Evolutionary conservation across 1,140 invertebrate genomes (phyloP).

Genomic region (Microplitis demolitor): DNA sequence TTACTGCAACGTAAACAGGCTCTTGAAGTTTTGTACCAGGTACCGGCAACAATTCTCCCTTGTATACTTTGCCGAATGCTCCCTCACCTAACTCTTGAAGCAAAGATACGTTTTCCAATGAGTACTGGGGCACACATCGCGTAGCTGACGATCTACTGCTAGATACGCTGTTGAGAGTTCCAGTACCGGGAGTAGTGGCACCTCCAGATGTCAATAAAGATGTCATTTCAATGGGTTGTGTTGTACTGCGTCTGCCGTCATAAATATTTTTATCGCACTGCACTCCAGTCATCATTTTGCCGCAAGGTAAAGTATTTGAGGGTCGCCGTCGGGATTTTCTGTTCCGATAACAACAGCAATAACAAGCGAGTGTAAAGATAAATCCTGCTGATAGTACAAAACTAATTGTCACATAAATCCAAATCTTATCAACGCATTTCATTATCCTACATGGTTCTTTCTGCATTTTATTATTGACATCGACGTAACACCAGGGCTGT

Average conservation of each 20-base stretch:
- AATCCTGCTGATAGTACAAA: constrained; percentile 62
- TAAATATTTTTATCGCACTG: constrained; percentile 79
- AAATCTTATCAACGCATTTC: constrained; percentile 72
- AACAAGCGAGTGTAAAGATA: constrained; percentile 55
- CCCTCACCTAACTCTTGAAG: constrained; percentile 95
- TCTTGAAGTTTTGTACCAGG: constrained; percentile 64
- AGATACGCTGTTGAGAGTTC: constrained; percentile 58
- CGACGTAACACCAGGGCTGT: constrained; percentile 93
- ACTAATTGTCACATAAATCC: constrained; percentile 66
- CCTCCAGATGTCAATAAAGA: constrained; percentile 66
- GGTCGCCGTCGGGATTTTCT: constrained; percentile 51
- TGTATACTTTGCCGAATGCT: constrained; percentile 95
- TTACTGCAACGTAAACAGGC: constrained; percentile 84
- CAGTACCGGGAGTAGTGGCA: constrained; percentile 52
- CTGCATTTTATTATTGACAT: constrained; percentile 66
- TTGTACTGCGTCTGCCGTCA: constrained; percentile 63
- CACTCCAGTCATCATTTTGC: constrained; percentile 55
- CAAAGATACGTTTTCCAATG: constrained; percentile 81
- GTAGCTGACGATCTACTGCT: constrained; percentile 64
- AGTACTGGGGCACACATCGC: constrained; percentile 71
- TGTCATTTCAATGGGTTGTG: constrained; percentile 80
- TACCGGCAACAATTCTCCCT: constrained; percentile 80
- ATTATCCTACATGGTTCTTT: constrained; percentile 83
- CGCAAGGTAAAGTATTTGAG: constrained; percentile 53
- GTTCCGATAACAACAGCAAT: constrained; percentile 56